A percentile compares a stretch with the other conserved stretches of the same genome.
Conservation (phyloP, 1,140 invertebrate species). For the Sinonovacula constricta region DNA sequence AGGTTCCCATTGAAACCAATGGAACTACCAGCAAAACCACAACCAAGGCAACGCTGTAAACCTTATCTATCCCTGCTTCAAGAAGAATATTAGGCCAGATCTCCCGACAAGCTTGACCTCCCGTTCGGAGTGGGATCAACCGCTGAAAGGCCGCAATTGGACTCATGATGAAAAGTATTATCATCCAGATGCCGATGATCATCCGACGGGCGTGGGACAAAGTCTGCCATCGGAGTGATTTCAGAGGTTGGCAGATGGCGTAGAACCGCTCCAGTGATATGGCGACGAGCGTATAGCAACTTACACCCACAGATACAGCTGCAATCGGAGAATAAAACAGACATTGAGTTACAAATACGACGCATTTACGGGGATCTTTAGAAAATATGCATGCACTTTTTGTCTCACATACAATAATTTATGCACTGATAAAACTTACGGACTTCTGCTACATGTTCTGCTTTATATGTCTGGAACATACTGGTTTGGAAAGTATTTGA, state of each 20-base stretch:
- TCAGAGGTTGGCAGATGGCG: constrained; percentile 91
- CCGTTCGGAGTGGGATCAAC: constrained; percentile 81
- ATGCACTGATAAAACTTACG: no score
- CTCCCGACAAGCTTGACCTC: constrained; percentile 66
- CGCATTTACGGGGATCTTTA: no score
- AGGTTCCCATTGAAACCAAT: constrained; percentile 84
- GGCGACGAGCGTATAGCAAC: constrained; percentile 92
- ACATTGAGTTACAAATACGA: no score
- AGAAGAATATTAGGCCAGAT: constrained; percentile 65
- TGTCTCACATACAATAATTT: no score
- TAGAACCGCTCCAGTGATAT: constrained; percentile 94
- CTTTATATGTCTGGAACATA: no score
- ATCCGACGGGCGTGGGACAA: constrained; percentile 91
- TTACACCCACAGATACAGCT: no score
- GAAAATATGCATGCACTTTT: no score
- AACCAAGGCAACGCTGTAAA: constrained; percentile 88
- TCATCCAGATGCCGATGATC: constrained; percentile 61
- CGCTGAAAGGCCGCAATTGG: constrained; percentile 86
- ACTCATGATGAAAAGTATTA: constrained; percentile 74
- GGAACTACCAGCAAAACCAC: constrained; percentile 86
- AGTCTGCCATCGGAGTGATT: constrained; percentile 87
- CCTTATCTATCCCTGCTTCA: constrained; percentile 81
- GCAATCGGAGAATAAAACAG: no score
- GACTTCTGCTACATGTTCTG: no score
- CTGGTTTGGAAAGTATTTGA: no score